Percentiles rank a stretch among this genome's conserved stretches.
phyloP scores from a whole-genome alignment of 2,797 vertebrate species.

The Urophycis tenuis region DNA sequence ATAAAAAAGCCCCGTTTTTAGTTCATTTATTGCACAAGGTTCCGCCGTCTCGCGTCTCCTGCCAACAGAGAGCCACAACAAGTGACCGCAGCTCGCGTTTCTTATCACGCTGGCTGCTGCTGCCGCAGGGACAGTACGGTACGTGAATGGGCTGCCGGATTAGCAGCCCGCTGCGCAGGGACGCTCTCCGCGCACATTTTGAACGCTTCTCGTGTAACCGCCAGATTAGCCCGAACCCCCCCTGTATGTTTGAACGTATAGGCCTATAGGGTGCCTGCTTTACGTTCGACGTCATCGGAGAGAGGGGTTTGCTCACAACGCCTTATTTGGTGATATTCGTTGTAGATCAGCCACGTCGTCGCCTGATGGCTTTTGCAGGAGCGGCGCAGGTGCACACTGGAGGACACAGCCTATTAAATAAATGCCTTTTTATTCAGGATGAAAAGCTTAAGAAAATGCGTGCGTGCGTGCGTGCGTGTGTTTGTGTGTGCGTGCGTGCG shows the following conservation, averaged over 20 bases:
- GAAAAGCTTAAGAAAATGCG: constrained; percentile 1
- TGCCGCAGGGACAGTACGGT: constrained; percentile 39
- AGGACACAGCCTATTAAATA: constrained; percentile 42
- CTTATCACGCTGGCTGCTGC: constrained; percentile 5
- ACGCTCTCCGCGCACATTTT: constrained; percentile 53
- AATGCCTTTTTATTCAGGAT: neutral
- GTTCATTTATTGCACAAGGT: neutral
- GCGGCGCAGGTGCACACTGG: constrained; percentile 55
- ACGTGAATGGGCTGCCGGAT: constrained; percentile 45
- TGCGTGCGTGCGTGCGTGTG: neutral
- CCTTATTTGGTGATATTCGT: constrained; percentile 59
- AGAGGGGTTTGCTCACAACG: constrained; percentile 39
- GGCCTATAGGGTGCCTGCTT: constrained; percentile 4
- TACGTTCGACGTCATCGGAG: constrained; percentile 49
- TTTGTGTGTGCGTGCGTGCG: constrained; percentile 4
- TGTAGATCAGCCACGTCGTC: neutral
- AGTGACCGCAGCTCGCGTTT: neutral
- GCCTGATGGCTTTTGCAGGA: constrained; percentile 15
- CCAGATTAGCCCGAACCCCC: constrained; percentile 40
- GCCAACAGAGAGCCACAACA: neutral
- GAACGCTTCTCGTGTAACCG: constrained; percentile 48
- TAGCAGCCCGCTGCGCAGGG: constrained; percentile 24
- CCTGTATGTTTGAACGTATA: constrained; percentile 8
- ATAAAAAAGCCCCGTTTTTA: neutral
- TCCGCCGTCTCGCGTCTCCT: neutral